Evolutionary conservation across 1,140 invertebrate genomes (phyloP).

Genomic region (Drepana arcuata): DNA sequence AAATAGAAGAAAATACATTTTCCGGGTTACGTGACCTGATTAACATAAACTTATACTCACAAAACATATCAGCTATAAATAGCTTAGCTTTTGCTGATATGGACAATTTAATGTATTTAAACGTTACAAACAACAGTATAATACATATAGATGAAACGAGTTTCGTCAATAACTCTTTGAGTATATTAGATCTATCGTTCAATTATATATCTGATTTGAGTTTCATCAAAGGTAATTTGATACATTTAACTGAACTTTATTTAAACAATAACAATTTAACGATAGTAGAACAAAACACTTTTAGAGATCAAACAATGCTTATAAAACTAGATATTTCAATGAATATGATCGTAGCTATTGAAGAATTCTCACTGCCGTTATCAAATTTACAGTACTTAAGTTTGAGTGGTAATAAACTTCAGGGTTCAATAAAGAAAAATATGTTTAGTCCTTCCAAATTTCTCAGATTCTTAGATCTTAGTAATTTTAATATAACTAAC

Average conservation of each 20-base stretch:
- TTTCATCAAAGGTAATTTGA: constrained; percentile 30
- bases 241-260: constrained; percentile 32
- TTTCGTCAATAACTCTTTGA: constrained; percentile 21
- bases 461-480: constrained; percentile 42
- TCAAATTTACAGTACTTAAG: constrained; percentile 42
- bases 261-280: constrained; percentile 36
- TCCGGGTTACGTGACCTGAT: constrained; percentile 24
- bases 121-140: constrained; percentile 41
- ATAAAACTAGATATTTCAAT: constrained; percentile 38
- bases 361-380: constrained; percentile 33
- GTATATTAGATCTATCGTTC: constrained; percentile 37
- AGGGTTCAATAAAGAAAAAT: constrained; percentile 25
- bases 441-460: constrained; percentile 37
- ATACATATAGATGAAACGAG: constrained; percentile 20
- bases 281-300: constrained; percentile 18
- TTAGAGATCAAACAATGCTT: constrained; percentile 27
- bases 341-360: constrained; percentile 33
- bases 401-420: constrained; percentile 31
- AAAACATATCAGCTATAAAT: constrained; percentile 30
- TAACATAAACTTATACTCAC: constrained; percentile 29
- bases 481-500: constrained; percentile 33
- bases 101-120: constrained; percentile 23
- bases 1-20: constrained; percentile 30
- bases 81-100: constrained; percentile 31
- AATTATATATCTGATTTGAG: constrained; percentile 30